Evolutionary conservation across 2,797 vertebrate species (phyloP).

Genomic region (Sebastes hubbsi): DNA sequence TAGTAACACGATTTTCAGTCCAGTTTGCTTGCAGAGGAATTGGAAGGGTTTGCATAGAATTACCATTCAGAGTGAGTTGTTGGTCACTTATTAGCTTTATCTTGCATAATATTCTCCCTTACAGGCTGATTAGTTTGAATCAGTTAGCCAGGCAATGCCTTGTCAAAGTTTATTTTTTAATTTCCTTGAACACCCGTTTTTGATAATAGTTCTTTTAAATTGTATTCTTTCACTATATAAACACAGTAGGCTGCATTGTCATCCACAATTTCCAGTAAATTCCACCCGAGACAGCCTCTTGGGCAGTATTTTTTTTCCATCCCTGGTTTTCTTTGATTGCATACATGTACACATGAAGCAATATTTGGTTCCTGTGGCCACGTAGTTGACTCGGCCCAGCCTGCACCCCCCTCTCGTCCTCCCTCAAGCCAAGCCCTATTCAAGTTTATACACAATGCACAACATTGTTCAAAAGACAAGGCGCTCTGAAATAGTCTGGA

Average conservation of each 20-base stretch:
- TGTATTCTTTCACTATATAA: constrained; percentile 71
- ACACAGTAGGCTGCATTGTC: constrained; percentile 78
- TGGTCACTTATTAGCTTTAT: constrained; percentile 65
- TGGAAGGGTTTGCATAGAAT: constrained; percentile 43
- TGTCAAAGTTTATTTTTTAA: constrained; percentile 41
- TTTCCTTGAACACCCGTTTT: constrained; percentile 53
- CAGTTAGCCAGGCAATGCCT: background rate
- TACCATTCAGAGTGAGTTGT: constrained; percentile 41
- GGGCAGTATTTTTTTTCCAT: constrained; percentile 69
- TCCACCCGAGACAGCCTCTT: constrained; percentile 58
- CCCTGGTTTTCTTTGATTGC: constrained; percentile 81
- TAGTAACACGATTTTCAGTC: constrained; percentile 37
- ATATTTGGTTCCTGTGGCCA: constrained; percentile 83
- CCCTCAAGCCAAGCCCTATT: constrained; percentile 46
- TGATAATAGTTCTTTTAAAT: constrained; percentile 64
- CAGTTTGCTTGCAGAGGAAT: constrained; percentile 12
- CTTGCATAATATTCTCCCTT: constrained; percentile 51
- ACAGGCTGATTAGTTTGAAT: constrained; percentile 39
- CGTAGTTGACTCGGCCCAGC: constrained; percentile 53
- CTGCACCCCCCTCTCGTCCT: constrained; percentile 6
- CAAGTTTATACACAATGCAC: constrained; percentile 73
- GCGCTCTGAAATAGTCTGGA: constrained; percentile 50
- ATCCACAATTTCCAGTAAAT: constrained; percentile 82
- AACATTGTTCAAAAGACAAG: constrained; percentile 74
- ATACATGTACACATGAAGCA: constrained; percentile 79